Base-by-base conservation (phyloP, 2,888 invertebrate genomes). In the Pristionchus fissidentatus region DNA sequence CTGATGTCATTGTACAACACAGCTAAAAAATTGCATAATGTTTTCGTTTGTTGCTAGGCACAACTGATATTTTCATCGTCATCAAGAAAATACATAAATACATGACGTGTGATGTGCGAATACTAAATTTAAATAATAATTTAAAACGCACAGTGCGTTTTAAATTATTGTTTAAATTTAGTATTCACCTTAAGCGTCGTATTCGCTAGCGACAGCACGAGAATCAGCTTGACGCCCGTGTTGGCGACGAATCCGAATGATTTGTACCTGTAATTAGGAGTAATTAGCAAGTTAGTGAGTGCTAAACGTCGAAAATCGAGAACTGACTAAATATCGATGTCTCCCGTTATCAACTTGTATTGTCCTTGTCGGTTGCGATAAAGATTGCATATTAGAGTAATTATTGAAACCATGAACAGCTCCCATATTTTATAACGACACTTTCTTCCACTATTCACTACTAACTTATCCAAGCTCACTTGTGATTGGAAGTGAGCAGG, bases 221-320 rank as follows among this genome's bases (percentile, higher is more conserved):
- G 83, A 29, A 92, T 66, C 85, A 92, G 90, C 73, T 88, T 88
- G 26, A 90, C 86, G 35, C 89, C 87, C 3, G 90, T 90, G 85
- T 91, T 91, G 29, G 90, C 90, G 52, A 91, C 84, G 83, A 87
- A 91, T 15, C 90, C 91, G 83, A 85, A 91, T 1, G 90, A 88
- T 90, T 91, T 80, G 80, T 80, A 41, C 29, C 80, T 80, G 60
- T 7, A 60, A 60, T 3, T 2, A n/a, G n/a, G n/a, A n/a, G 49
- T 49, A 10, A 49, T 49, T 49, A 10, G 19, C 19, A 49, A 49
- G 49, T 19, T 10, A 49, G 10, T 13, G 49, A 13, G 49, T 13
- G 49, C 10, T 49, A 10, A 13, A 13, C 19, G 10, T 19, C 19
- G 19, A 49, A 49, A 13, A 49, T 10, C 10, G 10, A 49, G 19